phyloP scores from a whole-genome alignment of 2,113 vertebrate genomes.

The Xiphophorus maculatus region DNA sequence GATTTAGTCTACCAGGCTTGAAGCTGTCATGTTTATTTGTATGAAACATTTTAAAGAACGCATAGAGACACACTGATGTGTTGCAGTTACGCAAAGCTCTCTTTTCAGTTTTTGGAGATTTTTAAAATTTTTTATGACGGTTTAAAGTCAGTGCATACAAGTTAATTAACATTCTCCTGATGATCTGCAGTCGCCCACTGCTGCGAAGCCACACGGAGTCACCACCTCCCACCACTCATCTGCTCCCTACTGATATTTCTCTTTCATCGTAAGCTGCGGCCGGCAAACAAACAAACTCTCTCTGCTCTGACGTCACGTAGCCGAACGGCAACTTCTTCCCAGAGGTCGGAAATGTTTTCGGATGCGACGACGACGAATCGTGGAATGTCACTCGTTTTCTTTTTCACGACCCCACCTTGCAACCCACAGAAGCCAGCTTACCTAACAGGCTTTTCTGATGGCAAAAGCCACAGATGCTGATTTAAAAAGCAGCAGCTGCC shows the following conservation, averaged over 20 bases:
- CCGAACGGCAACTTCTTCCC: background rate
- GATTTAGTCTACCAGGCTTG: slow-evolving; percentile 8
- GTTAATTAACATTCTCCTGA: background rate
- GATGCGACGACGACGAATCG: background rate
- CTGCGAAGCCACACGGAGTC: background rate
- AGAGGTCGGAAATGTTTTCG: no score
- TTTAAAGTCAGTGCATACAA: background rate
- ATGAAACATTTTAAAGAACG: background rate
- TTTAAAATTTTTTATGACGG: background rate
- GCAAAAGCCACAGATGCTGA: slow-evolving; percentile 1
- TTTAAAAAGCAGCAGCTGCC: background rate
- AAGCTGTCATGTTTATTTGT: slow-evolving; percentile 10
- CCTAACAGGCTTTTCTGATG: background rate
- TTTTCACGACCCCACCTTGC: background rate
- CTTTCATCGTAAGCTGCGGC: slow-evolving; percentile 18
- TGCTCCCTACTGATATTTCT: slow-evolving; percentile 5
- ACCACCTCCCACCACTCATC: slow-evolving; percentile 21
- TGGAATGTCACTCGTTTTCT: background rate
- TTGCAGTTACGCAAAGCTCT: background rate
- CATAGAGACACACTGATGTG: background rate
- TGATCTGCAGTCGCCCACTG: background rate
- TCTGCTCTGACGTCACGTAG: background rate
- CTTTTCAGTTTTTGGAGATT: background rate
- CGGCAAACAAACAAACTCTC: background rate
- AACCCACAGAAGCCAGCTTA: background rate